Evolutionary conservation across 2,797 vertebrate genomes (phyloP).

Genomic region (Molothrus ater): DNA sequence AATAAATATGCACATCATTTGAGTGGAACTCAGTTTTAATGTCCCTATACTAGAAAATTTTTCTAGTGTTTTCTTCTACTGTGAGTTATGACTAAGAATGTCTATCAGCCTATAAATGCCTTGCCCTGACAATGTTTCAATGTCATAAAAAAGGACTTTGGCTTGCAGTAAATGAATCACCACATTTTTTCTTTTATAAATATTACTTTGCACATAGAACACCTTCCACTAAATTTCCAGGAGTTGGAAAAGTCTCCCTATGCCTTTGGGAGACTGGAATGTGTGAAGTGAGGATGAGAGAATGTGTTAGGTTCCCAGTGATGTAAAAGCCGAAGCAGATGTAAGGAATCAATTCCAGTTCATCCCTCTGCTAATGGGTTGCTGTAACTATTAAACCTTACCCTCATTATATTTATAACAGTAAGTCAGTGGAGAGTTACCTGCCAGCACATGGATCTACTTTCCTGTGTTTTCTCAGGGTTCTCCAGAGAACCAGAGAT

Average conservation of each 20-base stretch:
- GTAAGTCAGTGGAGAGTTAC: background rate
- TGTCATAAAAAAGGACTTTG: background rate
- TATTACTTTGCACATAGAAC: background rate
- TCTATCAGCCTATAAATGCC: background rate
- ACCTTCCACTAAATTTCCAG: background rate
- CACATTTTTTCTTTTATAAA: background rate
- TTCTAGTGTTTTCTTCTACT: background rate
- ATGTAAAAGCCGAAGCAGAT: background rate
- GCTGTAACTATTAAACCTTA: background rate
- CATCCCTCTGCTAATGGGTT: background rate
- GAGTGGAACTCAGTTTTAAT: background rate
- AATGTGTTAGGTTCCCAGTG: background rate
- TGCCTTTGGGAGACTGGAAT: background rate
- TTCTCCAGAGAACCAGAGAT: background rate
- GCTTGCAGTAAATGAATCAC: background rate
- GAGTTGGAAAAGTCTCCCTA: background rate
- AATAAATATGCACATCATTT: background rate
- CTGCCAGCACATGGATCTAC: background rate
- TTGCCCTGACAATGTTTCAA: background rate
- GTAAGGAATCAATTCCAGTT: background rate
- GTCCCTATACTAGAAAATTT: background rate
- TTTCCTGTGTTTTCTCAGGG: background rate
- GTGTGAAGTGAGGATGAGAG: background rate
- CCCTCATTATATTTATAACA: background rate
- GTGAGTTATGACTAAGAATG: background rate